Evolutionary conservation across 2,113 vertebrate species (phyloP), one percentile per base, ranked within the genome.

Genomic region (Microtus pennsylvanicus): DNA sequence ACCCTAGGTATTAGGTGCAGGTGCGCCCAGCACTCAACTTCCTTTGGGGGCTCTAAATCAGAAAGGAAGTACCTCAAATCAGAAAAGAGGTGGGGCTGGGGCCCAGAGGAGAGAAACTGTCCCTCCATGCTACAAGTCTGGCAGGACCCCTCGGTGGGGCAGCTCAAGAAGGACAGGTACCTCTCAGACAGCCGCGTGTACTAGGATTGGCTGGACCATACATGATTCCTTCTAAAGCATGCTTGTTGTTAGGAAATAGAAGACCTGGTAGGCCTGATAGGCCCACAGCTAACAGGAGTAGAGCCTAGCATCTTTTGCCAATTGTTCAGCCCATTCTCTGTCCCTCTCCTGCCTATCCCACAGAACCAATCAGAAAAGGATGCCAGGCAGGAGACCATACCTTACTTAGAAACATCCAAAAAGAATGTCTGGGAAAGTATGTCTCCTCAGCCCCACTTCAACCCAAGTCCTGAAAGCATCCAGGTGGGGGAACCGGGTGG

Each of bases 321-420:
- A 10, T 7, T 6, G 70, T 21, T 5, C 26, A 10, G 24, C 35
- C 16, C 69, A 86, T 35, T 24, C 69, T 10, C 50, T 42, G 50
- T 33, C 52, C 52, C 16, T 17, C 16, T 22, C 38, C 87, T 45
- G 12, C 3, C 19, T 22, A 14, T 26, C 21, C 67, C 65, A 42
- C 16, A 38, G 35, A n/a, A 55, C 13, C 35, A 55, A 13, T 4
- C 9, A 13, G 16, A 8, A 24, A 80, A 13, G 47, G 47, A 28
- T 1, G 11, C 11, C n/a, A 30, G 1, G 0, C 30, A 65, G 33
- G 17, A 55, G 52, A 24, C 5, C 1, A 4, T 7, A n/a, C 47
- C 69, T 4, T 35, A 42, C 69, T 4, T 14, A 30, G 30, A 16
- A 50, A 21, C 12, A 5, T 0, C 0, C 4, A 52, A 16, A 28